phyloP scores from a whole-genome alignment of 2,113 vertebrate species.

The Hiodon alosoides region DNA sequence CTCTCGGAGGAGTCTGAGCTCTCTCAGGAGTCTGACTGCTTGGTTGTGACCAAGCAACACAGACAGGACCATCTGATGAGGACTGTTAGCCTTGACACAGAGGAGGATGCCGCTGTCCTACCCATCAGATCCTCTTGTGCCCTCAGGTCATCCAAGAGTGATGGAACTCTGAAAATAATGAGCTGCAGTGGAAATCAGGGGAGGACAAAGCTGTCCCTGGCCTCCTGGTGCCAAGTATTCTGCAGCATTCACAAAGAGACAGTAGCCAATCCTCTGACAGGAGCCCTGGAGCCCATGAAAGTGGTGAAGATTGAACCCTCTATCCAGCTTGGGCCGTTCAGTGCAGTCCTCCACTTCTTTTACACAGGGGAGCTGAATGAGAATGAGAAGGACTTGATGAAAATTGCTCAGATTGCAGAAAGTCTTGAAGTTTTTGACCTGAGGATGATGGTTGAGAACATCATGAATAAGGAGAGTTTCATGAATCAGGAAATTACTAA shows the following conservation, averaged over 20 bases:
- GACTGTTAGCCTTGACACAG: slow-evolving; percentile 52
- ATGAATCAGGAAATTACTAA: slow-evolving; percentile 91
- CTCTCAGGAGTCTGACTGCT: slow-evolving; percentile 59
- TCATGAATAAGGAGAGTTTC: slow-evolving; percentile 83
- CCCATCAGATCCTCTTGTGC: slow-evolving; percentile 43
- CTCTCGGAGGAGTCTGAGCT: slow-evolving; percentile 61
- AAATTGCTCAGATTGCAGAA: slow-evolving; percentile 81
- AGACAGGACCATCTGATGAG: slow-evolving; percentile 44
- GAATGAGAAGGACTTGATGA: slow-evolving; percentile 74
- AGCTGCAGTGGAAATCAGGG: slow-evolving; percentile 38
- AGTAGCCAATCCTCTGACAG: slow-evolving; percentile 68
- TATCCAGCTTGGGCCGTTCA: slow-evolving; percentile 73
- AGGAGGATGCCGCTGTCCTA: slow-evolving; percentile 46
- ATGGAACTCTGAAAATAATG: slow-evolving; percentile 45
- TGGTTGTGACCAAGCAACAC: slow-evolving; percentile 51
- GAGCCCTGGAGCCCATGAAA: slow-evolving; percentile 58
- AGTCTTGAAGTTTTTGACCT: slow-evolving; percentile 82
- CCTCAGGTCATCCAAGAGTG: slow-evolving; percentile 45
- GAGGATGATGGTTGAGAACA: slow-evolving; percentile 87
- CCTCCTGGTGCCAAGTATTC: slow-evolving; percentile 76
- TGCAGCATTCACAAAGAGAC: slow-evolving; percentile 69
- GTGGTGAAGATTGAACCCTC: slow-evolving; percentile 78
- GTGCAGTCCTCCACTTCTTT: slow-evolving; percentile 76
- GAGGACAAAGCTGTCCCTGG: slow-evolving; percentile 48
- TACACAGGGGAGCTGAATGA: slow-evolving; percentile 81